Percentiles rank a stretch among this genome's conserved stretches.
Conservation (phyloP, 1,140 invertebrate species). For the Pogonus chalceus region DNA sequence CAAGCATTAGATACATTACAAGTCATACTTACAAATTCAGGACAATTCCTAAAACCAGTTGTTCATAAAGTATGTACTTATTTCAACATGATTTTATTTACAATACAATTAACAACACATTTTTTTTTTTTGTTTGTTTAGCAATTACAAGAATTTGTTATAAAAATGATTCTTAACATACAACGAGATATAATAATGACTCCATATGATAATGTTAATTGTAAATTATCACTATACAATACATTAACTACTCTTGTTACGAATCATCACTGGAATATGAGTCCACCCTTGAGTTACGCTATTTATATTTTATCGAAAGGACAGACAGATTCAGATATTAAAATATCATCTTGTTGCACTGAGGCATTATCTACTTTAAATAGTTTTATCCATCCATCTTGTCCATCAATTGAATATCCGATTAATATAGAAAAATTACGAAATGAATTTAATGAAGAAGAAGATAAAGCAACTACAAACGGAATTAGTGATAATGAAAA, state of each 20-base stretch:
- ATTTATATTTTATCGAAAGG: not conserved
- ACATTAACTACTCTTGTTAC: not conserved
- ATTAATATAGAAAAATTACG: not conserved
- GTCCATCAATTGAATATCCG: not conserved
- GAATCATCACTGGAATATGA: slow-evolving; percentile 1
- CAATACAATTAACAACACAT: not conserved
- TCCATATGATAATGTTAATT: not conserved
- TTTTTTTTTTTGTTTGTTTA: not conserved
- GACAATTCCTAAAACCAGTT: not conserved
- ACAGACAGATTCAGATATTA: not conserved
- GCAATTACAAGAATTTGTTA: slow-evolving; percentile 1
- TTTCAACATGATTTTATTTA: not conserved
- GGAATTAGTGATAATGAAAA: too few relatives aligned
- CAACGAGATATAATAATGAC: not conserved
- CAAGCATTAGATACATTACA: not conserved
- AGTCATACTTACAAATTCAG: not conserved
- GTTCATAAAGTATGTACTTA: not conserved
- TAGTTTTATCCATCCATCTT: not conserved
- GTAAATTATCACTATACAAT: not conserved
- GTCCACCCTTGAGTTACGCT: not conserved
- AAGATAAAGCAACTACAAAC: not conserved
- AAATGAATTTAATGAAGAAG: not conserved
- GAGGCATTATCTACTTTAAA: not conserved
- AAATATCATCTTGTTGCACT: not conserved
- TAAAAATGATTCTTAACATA: not conserved